Evolutionary conservation across 1,140 invertebrate species (phyloP), one percentile per base, ranked within the genome.

Genomic region (Bombus waltoni): DNA sequence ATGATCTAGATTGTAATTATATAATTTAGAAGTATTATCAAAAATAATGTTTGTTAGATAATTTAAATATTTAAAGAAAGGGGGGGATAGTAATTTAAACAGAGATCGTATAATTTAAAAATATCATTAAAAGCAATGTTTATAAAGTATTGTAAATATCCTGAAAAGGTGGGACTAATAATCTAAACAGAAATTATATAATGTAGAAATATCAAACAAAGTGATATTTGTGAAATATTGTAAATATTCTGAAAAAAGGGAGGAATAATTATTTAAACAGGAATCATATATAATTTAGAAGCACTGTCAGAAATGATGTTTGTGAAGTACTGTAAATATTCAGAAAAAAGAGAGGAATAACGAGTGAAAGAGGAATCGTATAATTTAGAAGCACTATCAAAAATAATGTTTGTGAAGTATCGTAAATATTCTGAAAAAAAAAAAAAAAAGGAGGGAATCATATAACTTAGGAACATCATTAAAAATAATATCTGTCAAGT

Each of bases 1-100:
- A 70, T 71, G 73, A 82, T 86, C 35, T 83, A 25, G 81, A 82
- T 40, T 66, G 57, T 77, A 59, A 13, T 77, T 59, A 42, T 13
- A 40, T 42, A 71, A 71, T 71, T 71, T 71, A 71, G 22, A 42
- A 42, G 5, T 71, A 71, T 1, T 28, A 42, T 42, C 38, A 28
- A 40, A 28, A 15, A 13, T 28, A 18, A 42, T n/a, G 10, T 71
- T 38, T 40, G 11, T 40, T 13, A 28, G 10, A 32, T 44, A 42
- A 70, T 68, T 44, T 59, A 70, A 77, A 57, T 42, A 42, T 38
- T 38, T 6, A 22, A 53, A 18, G 6, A 40, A 42, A 13, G 3
- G 35, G 22, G 22, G 10, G 11, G 40, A 10, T 71, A 71, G 35
- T 40, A 13, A 71, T 71, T 6, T 71, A 28, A 40, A 38, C 3